Base-by-base conservation (phyloP, 1,140 invertebrate species). In the Oedothorax gibbosus region DNA sequence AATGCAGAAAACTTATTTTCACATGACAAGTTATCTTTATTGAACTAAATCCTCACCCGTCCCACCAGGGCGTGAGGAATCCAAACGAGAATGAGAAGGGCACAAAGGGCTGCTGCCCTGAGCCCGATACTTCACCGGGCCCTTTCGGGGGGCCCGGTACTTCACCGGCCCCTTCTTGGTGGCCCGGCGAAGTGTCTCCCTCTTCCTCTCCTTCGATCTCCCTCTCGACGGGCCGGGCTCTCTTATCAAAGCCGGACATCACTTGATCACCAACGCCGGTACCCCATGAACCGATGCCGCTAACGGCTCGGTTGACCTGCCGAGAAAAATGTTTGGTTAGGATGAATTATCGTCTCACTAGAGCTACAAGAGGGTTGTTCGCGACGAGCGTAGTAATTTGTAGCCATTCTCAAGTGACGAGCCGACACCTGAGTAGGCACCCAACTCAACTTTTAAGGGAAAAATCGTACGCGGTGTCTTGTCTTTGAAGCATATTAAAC, bases 61-160 rank as follows among this genome's bases (percentile, higher is more conserved):
- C 73, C 86, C 86, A 87, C 86, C 86, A 87, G 8, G 86, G 86
- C 8, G 64, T 78, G 2, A 78, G 35, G 12, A 85, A 53, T 51
- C 82, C 82, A 60, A 85, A 85, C 8, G 73, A 50, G n/a, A 85
- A 85, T 0, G 53, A 53, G 35, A 78, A 77, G 4, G 75, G 82
- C 7, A 76, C 35, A 21, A 77, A 77, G n/a, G 82, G 20, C 15
- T 68, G 20, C 11, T 68, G n/a, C 14, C 60, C 20, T 11, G 9
- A 11, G 15, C 20, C 69, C 15, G 12, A 11, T 53, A 14, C 15
- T 50, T 10, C 75, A 12, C 9, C 50, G 15, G 15, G n/a, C 18
- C 7, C 2, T 18, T 2, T 50, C 12, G n/a, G n/a, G 20, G 51
- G 14, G 20, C 53, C 12, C 12, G 53, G 10, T 8, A 21, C 20